Percentiles rank a stretch among this genome's conserved stretches.
These are phyloP conservation scores for Drosophila neonasuta DNA, from an alignment of 2,888 invertebrate genomes.

Conservation along the genomic window DNA sequence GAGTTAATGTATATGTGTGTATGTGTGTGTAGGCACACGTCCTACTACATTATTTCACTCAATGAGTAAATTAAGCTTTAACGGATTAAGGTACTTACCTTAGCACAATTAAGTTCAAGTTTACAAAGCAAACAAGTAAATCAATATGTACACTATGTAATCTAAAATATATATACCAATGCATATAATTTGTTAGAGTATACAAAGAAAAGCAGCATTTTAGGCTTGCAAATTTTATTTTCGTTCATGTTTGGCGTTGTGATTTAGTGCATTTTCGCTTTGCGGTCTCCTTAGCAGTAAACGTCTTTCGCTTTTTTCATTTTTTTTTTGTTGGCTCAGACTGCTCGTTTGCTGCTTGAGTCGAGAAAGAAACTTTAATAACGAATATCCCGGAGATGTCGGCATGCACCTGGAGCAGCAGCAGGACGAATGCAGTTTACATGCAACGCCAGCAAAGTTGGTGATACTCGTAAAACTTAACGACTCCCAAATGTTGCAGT, in stretches of 20 bases:
- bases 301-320: conserved; percentile 8
- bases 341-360: conserved; percentile 35
- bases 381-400: conserved; percentile 46
- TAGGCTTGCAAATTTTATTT: neutral
- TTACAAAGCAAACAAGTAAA: no score
- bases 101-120: no score
- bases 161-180: no score
- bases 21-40: no score
- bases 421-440: conserved; percentile 48
- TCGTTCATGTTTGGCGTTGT: conserved; percentile 10
- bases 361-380: conserved; percentile 64
- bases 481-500: conserved; percentile 65
- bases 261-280: conserved; percentile 51
- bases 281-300: conserved; percentile 35
- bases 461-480: conserved; percentile 62
- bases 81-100: no score
- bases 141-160: no score
- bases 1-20: no score
- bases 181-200: no score
- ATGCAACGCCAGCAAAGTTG: conserved; percentile 42
- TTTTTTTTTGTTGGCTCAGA: conserved; percentile 1
- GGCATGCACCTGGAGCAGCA: conserved; percentile 49
- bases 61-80: no score
- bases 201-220: no score
- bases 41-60: no score